phyloP scores from a whole-genome alignment of 2,797 vertebrate species.

The Anas capensis region DNA sequence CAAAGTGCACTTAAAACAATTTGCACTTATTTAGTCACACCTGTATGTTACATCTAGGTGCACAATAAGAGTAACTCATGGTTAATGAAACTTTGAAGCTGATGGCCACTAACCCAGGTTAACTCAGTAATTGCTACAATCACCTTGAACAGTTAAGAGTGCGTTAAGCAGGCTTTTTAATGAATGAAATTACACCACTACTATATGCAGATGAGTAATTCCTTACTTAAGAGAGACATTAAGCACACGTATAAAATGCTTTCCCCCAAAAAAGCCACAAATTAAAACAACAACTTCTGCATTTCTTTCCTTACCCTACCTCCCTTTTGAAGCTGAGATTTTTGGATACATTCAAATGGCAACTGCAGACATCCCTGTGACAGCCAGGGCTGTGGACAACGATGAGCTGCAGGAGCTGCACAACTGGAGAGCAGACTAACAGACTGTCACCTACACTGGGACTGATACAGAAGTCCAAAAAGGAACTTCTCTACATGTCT shows the following conservation, averaged over 20 bases:
- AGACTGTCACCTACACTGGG: neutral
- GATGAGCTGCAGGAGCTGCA: neutral
- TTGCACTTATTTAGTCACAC: neutral
- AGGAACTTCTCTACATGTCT: neutral
- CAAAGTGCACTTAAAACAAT: neutral
- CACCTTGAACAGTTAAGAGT: neutral
- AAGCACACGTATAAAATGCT: neutral
- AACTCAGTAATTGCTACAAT: neutral
- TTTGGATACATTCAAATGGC: neutral
- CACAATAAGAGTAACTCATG: neutral
- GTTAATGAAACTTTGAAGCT: neutral
- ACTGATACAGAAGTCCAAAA: neutral
- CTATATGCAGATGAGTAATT: neutral
- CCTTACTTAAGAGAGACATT: neutral
- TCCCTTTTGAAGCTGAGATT: neutral
- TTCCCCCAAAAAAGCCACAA: neutral
- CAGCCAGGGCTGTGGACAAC: neutral
- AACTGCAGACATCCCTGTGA: neutral
- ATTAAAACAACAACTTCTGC: neutral
- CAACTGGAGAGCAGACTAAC: neutral
- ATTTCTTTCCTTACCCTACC: neutral
- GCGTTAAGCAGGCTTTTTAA: neutral
- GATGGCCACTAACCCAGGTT: neutral
- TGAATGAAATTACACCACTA: neutral
- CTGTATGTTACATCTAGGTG: neutral